A percentile compares a stretch with the other conserved stretches of the same genome.
Evolutionary conservation across 2,113 vertebrate genomes (phyloP).

Genomic region (Corapipo altera): DNA sequence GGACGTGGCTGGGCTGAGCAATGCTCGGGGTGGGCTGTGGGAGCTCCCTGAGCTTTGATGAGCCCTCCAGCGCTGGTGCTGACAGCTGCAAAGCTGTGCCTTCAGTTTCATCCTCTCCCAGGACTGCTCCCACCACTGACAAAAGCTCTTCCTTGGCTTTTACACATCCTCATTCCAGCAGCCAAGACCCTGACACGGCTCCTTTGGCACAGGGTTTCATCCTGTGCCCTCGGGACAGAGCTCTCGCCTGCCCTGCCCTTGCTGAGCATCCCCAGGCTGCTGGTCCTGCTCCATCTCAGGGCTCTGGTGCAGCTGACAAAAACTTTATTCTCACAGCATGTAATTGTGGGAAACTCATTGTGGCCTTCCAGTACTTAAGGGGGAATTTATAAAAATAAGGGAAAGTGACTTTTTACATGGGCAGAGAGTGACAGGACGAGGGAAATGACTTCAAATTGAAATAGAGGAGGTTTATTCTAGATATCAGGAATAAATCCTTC

Average conservation of each 20-base stretch:
- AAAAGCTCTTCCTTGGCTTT: neutral
- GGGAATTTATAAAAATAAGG: neutral
- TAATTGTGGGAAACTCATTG: neutral
- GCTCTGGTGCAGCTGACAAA: rapidly evolving
- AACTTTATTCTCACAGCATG: neutral
- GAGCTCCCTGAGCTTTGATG: neutral
- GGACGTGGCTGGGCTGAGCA: conserved; percentile 12
- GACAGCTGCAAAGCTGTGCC: neutral
- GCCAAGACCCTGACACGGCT: rapidly evolving
- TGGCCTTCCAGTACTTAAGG: neutral
- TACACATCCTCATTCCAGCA: neutral
- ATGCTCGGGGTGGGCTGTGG: neutral
- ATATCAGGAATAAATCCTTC: neutral
- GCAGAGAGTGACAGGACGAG: neutral
- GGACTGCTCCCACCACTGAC: neutral
- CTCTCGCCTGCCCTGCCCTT: rapidly evolving
- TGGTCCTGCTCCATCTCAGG: rapidly evolving
- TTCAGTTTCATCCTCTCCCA: neutral
- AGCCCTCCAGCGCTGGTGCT: neutral
- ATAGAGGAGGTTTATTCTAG: neutral
- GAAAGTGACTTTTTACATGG: neutral
- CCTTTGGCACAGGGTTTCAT: neutral
- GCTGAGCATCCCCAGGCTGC: neutral
- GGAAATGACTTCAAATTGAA: neutral
- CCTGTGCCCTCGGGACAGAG: rapidly evolving